phyloP scores from a whole-genome alignment of 2,113 vertebrate species.

The Indicator maculatus region DNA sequence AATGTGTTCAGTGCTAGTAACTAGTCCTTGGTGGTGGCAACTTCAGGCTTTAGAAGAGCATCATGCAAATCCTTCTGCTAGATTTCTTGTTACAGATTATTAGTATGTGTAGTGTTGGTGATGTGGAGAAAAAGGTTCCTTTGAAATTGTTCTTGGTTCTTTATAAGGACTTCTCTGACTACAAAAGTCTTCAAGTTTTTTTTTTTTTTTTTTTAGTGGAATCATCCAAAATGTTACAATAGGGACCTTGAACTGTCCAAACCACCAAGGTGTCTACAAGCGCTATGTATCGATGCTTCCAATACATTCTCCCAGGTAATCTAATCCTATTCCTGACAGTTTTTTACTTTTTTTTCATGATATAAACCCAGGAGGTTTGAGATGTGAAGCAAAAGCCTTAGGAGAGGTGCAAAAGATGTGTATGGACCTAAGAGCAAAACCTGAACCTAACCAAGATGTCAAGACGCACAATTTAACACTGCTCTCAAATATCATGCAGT shows the following conservation, averaged over 20 bases:
- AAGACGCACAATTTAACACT: slow-evolving; percentile 51
- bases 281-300: neutral
- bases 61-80: neutral
- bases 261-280: neutral
- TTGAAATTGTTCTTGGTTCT: neutral
- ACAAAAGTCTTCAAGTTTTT: neutral
- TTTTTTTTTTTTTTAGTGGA: neutral
- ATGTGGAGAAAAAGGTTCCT: neutral
- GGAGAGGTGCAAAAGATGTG: neutral
- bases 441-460: neutral
- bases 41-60: neutral
- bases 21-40: neutral
- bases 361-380: neutral
- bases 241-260: neutral
- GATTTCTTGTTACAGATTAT: neutral
- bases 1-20: neutral
- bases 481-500: slow-evolving; percentile 46
- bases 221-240: neutral
- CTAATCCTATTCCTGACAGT: neutral
- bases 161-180: neutral
- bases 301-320: neutral
- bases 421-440: neutral
- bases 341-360: neutral
- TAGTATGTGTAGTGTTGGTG: neutral
- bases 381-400: neutral